phyloP scores from a whole-genome alignment of 1,140 invertebrate species.

The Drosophila lacteicornis region DNA sequence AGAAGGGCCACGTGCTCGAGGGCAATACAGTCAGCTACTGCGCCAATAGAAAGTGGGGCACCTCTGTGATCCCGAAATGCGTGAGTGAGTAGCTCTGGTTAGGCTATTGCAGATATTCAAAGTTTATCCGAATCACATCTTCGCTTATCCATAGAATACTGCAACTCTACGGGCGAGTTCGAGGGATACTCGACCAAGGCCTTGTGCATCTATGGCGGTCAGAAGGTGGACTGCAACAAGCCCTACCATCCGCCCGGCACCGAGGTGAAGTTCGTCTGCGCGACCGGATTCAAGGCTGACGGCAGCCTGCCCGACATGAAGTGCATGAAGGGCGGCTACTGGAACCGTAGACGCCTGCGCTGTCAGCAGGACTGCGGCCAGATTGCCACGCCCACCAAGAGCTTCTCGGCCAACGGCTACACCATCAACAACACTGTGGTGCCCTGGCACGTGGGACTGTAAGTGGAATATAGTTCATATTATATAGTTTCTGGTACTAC shows the following conservation, averaged over 20 bases:
- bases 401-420: constrained; percentile 52
- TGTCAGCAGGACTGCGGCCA: constrained; percentile 67
- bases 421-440: constrained; percentile 72
- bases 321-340: constrained; percentile 55
- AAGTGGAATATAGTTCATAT: background rate
- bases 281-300: constrained; percentile 50
- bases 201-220: constrained; percentile 45
- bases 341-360: constrained; percentile 47
- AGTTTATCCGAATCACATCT: background rate
- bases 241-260: constrained; percentile 60
- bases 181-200: constrained; percentile 60
- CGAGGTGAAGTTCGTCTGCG: constrained; percentile 58
- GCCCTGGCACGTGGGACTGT: constrained; percentile 87
- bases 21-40: constrained; percentile 48
- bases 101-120: too few species aligned
- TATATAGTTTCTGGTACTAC: background rate
- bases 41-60: constrained; percentile 52
- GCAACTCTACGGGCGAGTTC: constrained; percentile 39
- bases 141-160: constrained; percentile 45
- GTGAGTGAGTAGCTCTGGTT: constrained; percentile 58
- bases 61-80: constrained; percentile 50
- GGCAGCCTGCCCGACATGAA: constrained; percentile 37
- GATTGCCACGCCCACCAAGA: constrained; percentile 61
- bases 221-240: constrained; percentile 40
- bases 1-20: constrained; percentile 36